Conservation (phyloP, 1,140 invertebrate genomes). For the Tribolium castaneum region DNA sequence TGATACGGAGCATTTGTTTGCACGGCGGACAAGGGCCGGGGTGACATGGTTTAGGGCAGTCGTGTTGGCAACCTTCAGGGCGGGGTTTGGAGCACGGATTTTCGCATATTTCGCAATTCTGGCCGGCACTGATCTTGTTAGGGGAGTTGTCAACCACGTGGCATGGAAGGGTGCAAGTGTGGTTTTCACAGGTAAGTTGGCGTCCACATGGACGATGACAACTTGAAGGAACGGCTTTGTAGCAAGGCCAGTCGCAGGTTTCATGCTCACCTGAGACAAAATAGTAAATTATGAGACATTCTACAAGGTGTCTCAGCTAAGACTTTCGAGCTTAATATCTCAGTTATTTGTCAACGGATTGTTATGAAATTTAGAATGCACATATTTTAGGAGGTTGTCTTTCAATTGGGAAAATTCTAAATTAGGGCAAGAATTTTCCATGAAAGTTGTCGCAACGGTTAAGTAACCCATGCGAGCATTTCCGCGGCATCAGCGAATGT, state of each 20-base stretch:
- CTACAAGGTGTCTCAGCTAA: no score
- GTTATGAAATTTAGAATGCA: no score
- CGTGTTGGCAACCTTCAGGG: conserved; percentile 82
- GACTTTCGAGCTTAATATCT: no score
- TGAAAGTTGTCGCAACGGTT: no score
- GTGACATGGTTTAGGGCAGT: conserved; percentile 82
- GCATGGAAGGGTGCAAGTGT: conserved; percentile 79
- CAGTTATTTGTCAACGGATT: no score
- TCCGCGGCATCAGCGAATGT: no score
- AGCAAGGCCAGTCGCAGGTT: conserved; percentile 79
- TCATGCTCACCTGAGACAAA: conserved; percentile 80
- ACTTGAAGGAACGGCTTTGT: conserved; percentile 74
- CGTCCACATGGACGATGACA: conserved; percentile 81
- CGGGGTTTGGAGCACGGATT: conserved; percentile 75
- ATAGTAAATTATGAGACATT: not conserved
- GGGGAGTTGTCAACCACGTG: conserved; percentile 71
- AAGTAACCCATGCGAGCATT: no score
- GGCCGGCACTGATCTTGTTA: conserved; percentile 63
- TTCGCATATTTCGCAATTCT: conserved; percentile 80
- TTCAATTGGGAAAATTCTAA: no score
- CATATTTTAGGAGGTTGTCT: no score
- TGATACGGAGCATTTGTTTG: conserved; percentile 74
- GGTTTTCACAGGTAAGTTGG: conserved; percentile 80
- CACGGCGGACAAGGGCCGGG: conserved; percentile 77
- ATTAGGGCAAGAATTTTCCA: no score